These are phyloP conservation scores for Manduca sexta DNA, from an alignment of 1,140 invertebrate genomes.

Conservation along the genomic window DNA sequence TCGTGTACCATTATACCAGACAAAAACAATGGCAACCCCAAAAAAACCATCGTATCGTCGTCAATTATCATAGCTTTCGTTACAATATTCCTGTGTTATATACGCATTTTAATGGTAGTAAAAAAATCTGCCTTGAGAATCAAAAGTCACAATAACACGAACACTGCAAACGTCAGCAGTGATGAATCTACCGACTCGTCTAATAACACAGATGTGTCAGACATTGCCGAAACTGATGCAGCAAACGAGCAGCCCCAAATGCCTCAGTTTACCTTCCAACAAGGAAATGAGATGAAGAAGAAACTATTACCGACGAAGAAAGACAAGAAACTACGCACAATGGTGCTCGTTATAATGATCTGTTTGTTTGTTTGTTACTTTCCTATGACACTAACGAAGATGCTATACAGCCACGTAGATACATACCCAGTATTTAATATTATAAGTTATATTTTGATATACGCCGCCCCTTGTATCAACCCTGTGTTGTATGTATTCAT, in stretches of 20 bases:
- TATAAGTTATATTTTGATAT: slow-evolving; percentile 82
- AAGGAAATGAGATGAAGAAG: background rate
- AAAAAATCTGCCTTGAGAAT: slow-evolving; percentile 73
- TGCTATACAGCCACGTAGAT: slow-evolving; percentile 71
- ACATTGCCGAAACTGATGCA: too few relatives aligned
- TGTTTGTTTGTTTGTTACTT: slow-evolving; percentile 84
- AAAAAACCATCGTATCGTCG: slow-evolving; percentile 81
- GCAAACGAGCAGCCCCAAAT: too few relatives aligned
- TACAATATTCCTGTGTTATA: slow-evolving; percentile 83
- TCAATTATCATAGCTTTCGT: slow-evolving; percentile 83
- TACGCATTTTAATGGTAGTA: slow-evolving; percentile 83
- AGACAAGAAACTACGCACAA: slow-evolving; percentile 82
- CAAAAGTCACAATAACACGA: slow-evolving; percentile 39
- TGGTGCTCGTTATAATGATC: slow-evolving; percentile 85
- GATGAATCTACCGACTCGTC: background rate
- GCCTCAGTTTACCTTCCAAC: too few relatives aligned
- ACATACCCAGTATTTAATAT: slow-evolving; percentile 78
- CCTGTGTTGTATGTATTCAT: slow-evolving; percentile 88
- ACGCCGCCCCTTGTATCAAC: slow-evolving; percentile 86
- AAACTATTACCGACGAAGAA: slow-evolving; percentile 77
- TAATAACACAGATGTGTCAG: too few relatives aligned
- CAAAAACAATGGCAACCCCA: slow-evolving; percentile 76
- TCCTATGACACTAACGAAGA: slow-evolving; percentile 82
- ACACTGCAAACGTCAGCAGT: background rate
- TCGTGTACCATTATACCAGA: slow-evolving; percentile 84